A percentile compares a stretch with the other conserved stretches of the same genome.
These are phyloP conservation scores for Phortica magna DNA, from an alignment of 2,888 invertebrate genomes.

Conservation along the genomic window DNA sequence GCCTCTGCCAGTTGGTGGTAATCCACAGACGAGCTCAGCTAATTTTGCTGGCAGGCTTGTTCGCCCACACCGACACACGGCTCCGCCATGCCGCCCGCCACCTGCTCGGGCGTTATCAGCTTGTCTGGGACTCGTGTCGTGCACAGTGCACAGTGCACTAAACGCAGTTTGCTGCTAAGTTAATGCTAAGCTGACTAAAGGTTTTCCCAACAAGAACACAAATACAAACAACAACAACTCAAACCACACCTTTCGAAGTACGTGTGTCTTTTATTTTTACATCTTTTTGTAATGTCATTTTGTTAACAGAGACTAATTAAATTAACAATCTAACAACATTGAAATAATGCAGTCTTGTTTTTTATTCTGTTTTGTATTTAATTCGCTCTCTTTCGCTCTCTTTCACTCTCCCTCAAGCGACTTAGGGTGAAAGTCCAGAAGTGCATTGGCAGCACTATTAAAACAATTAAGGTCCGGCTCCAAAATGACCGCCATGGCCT, in stretches of 20 bases:
- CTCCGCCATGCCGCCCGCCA: background rate
- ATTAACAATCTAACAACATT: conserved; percentile 13
- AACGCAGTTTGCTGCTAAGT: background rate
- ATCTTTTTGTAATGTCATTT: conserved; percentile 17
- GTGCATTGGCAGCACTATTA: background rate
- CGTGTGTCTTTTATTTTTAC: background rate
- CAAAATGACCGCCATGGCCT: background rate
- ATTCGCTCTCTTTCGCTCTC: too few relatives aligned
- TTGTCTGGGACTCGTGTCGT: background rate
- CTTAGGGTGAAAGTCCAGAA: background rate
- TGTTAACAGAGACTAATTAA: conserved; percentile 18
- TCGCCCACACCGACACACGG: background rate
- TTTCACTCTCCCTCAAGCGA: background rate
- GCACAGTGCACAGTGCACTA: conserved; percentile 4
- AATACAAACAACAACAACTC: background rate
- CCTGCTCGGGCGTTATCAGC: background rate
- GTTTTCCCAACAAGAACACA: conserved; percentile 7
- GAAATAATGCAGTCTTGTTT: background rate
- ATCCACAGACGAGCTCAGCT: conserved; percentile 10
- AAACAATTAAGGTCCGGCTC: background rate
- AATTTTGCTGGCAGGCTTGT: conserved; percentile 1
- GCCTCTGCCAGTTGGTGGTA: conserved; percentile 2
- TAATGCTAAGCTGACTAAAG: conserved; percentile 22
- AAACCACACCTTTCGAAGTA: conserved; percentile 15
- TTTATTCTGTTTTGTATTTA: background rate